Evolutionary conservation across 1,140 invertebrate genomes (phyloP), one percentile per base, ranked within the genome.

Genomic region (Caenorhabditis brenneri): DNA sequence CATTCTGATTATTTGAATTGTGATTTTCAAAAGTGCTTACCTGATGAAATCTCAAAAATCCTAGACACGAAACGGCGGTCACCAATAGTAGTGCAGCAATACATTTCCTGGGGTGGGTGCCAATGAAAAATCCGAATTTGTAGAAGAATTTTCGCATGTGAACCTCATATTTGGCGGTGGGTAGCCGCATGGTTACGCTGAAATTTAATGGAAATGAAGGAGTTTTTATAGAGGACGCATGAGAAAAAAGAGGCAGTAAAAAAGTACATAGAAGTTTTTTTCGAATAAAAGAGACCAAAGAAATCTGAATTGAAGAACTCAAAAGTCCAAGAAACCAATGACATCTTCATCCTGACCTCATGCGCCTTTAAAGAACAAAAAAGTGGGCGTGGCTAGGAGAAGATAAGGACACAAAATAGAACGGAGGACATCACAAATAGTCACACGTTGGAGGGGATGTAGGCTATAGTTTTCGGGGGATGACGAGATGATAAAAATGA

Each of bases 1-100:
- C 65, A 65, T 36, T 33, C 24, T 51, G 12, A n/a, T 19, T 16
- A n/a, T n/a, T n/a, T n/a, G n/a, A n/a, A n/a, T n/a, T n/a, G n/a
- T n/a, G n/a, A n/a, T n/a, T n/a, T n/a, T n/a, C n/a, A n/a, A n/a
- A n/a, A n/a, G n/a, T n/a, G 0, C 36, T 55, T 55, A 86, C 85
- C 85, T 86, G 85, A 60, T 86, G 83, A 48, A 86, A 86, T 24
- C 85, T 78, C 12, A 86, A 19, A 49, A 86, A 85, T 22, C 85
- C 85, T 2, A 84, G 31, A 27, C 80, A 84, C 19, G 79, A 86
- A 19, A 86, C 46, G 0, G 82, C 24, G 36, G 83, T 86, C 60
- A 86, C n/a, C 10, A 81, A 6, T 3, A 86, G 48, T 12, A 84
- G 65, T 16, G n/a, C 84, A 2, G 48, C 46, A 79, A 86, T 86